Conservation (phyloP, 1,140 invertebrate species). For the Littorina saxatilis region DNA sequence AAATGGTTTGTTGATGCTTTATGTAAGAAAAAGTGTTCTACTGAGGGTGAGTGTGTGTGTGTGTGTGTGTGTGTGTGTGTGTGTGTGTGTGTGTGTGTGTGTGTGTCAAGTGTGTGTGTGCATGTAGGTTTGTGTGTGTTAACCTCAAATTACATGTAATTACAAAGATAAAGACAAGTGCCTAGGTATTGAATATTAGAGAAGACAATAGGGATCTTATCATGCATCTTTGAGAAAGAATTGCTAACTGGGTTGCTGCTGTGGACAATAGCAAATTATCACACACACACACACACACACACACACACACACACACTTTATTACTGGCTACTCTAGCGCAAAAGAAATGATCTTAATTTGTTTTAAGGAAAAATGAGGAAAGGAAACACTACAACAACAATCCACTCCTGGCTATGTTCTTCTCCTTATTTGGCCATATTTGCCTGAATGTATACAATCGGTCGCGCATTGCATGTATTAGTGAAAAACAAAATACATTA, state of each 20-base stretch:
- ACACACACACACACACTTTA: neutral
- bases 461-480: neutral
- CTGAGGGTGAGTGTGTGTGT: neutral
- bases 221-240: neutral
- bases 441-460: no score
- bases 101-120: no score
- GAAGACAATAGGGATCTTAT: neutral
- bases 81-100: no score
- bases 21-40: no score
- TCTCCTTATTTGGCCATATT: no score
- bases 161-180: neutral
- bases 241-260: neutral
- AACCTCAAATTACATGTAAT: neutral
- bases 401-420: no score
- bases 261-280: neutral
- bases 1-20: no score
- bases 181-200: neutral
- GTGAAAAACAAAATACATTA: neutral
- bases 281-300: constrained; percentile 25
- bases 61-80: neutral
- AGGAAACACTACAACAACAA: neutral
- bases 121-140: neutral
- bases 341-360: neutral
- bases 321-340: neutral
- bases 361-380: neutral